Percentiles rank a stretch among this genome's conserved stretches.
Evolutionary conservation across 2,797 vertebrate species (phyloP).

Genomic region (Gymnothorax reevesii): DNA sequence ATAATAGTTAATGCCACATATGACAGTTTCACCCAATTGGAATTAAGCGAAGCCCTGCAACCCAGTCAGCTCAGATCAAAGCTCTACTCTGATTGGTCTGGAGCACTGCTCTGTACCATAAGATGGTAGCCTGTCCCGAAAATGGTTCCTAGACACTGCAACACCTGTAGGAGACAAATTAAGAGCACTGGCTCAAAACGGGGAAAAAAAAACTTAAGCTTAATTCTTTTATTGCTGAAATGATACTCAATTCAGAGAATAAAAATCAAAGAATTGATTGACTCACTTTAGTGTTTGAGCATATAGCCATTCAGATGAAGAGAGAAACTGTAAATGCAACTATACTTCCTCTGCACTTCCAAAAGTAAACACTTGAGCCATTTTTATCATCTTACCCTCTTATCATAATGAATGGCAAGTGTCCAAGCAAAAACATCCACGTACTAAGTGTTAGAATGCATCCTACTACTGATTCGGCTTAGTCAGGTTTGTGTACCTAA

Average conservation of each 20-base stretch:
- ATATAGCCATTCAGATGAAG: background rate
- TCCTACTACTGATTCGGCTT: constrained; percentile 45
- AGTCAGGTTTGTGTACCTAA: constrained; percentile 60
- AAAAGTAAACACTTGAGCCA: background rate
- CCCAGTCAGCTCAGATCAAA: constrained; percentile 35
- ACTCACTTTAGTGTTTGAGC: background rate
- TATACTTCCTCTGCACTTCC: background rate
- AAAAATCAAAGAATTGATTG: background rate
- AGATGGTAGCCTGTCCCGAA: constrained; percentile 65
- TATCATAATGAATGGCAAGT: background rate
- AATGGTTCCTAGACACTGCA: constrained; percentile 64
- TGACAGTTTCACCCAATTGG: constrained; percentile 41
- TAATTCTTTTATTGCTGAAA: background rate
- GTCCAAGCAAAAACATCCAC: constrained; percentile 1
- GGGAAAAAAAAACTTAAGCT: background rate
- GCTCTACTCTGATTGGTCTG: constrained; percentile 45
- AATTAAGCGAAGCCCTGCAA: constrained; percentile 38
- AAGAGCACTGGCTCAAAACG: constrained; percentile 5
- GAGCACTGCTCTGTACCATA: constrained; percentile 59
- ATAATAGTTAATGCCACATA: constrained; percentile 9
- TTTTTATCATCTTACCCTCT: background rate
- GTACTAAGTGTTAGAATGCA: constrained; percentile 13
- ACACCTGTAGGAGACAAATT: constrained; percentile 59
- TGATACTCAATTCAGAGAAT: background rate
- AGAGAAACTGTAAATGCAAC: background rate